Conservation (phyloP, 2,888 invertebrate genomes). For the Cremastobaeus sp. region DNA sequence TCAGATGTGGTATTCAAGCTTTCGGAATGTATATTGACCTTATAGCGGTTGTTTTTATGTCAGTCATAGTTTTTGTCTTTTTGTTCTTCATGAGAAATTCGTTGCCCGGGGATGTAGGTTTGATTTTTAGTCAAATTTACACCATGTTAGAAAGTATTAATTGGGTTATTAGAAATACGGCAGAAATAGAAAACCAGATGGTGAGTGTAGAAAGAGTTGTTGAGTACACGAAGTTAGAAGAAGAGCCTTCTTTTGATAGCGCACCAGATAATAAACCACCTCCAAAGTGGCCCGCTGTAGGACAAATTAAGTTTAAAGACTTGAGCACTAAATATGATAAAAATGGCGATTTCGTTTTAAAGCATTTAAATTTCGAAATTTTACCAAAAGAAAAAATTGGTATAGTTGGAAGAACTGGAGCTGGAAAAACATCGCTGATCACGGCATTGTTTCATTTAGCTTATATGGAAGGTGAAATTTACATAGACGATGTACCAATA, state of each 20-base stretch:
- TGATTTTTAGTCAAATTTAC: slow-evolving; percentile 80
- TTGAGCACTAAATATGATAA: slow-evolving; percentile 80
- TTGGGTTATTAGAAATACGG: slow-evolving; percentile 82
- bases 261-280: slow-evolving; percentile 76
- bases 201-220: slow-evolving; percentile 85
- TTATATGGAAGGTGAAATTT: slow-evolving; percentile 83
- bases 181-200: slow-evolving; percentile 83
- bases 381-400: slow-evolving; percentile 82
- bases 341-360: slow-evolving; percentile 78
- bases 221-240: slow-evolving; percentile 82
- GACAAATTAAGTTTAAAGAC: slow-evolving; percentile 79
- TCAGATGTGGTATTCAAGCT: slow-evolving; percentile 82
- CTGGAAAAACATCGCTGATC: slow-evolving; percentile 85
- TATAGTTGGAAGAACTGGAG: slow-evolving; percentile 83
- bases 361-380: slow-evolving; percentile 80
- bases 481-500: slow-evolving; percentile 84
- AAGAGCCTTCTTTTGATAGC: slow-evolving; percentile 80
- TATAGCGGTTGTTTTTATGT: slow-evolving; percentile 81
- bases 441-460: slow-evolving; percentile 85
- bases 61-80: slow-evolving; percentile 82
- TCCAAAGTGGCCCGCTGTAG: slow-evolving; percentile 80
- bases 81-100: slow-evolving; percentile 78
- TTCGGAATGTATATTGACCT: slow-evolving; percentile 84
- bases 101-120: slow-evolving; percentile 79
- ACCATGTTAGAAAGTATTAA: slow-evolving; percentile 79